Percentiles rank a stretch among this genome's conserved stretches.
These are phyloP conservation scores for Zaprionus davidi DNA, from an alignment of 1,140 invertebrate genomes.

Conservation along the genomic window DNA sequence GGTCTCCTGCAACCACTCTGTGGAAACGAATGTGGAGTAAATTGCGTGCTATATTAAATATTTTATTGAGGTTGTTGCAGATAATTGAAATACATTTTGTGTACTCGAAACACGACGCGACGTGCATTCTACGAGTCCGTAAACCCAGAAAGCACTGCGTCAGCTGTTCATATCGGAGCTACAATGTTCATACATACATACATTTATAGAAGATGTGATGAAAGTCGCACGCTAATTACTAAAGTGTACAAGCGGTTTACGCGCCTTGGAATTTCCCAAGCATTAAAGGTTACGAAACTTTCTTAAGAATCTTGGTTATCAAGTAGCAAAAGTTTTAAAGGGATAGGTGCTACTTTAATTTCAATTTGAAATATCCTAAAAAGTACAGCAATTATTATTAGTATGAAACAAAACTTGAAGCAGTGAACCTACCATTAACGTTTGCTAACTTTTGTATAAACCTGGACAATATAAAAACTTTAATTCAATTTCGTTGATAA, in stretches of 20 bases:
- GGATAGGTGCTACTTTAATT: too few species aligned
- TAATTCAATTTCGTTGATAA: too few species aligned
- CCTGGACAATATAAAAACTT: too few species aligned
- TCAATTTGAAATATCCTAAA: too few species aligned
- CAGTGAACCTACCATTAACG: too few species aligned
- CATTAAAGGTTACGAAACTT: neutral
- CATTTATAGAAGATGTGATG: constrained; percentile 16
- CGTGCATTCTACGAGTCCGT: constrained; percentile 2
- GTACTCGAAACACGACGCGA: constrained; percentile 7
- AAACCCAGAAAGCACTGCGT: neutral
- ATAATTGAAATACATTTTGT: constrained; percentile 47
- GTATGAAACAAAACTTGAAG: too few species aligned
- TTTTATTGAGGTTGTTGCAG: constrained; percentile 54
- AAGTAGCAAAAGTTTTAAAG: neutral
- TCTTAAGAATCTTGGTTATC: neutral
- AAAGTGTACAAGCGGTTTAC: neutral
- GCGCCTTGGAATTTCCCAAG: neutral
- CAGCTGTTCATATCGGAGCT: constrained; percentile 3
- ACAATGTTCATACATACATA: neutral
- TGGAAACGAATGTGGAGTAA: constrained; percentile 60
- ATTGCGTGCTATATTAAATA: constrained; percentile 64
- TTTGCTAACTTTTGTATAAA: too few species aligned
- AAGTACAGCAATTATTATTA: too few species aligned
- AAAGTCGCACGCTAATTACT: constrained; percentile 11
- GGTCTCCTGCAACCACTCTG: neutral